These are phyloP conservation scores for Mycteria americana DNA, from an alignment of 2,797 vertebrate species.

Conservation along the genomic window DNA sequence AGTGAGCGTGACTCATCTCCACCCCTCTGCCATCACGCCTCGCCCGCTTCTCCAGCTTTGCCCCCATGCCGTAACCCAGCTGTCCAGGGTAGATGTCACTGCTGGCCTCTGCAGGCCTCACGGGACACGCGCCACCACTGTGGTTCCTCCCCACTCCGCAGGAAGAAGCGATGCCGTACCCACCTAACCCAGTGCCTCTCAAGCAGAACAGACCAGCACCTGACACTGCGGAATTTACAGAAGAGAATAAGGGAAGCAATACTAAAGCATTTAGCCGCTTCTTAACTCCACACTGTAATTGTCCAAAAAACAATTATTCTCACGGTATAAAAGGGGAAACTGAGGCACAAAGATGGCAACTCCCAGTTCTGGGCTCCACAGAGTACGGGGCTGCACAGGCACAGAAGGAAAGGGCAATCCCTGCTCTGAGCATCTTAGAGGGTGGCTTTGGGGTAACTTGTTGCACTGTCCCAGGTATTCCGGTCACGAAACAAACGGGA, in stretches of 20 bases:
- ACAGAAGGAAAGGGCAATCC: background rate
- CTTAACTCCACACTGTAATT: background rate
- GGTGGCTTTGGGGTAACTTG: background rate
- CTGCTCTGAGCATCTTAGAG: too few relatives aligned
- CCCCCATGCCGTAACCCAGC: background rate
- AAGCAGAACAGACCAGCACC: background rate
- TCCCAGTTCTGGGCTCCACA: background rate
- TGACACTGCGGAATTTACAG: too few relatives aligned
- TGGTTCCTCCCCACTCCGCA: background rate
- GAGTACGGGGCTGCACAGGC: background rate
- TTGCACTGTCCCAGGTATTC: background rate
- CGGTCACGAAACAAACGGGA: background rate
- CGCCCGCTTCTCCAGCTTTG: background rate
- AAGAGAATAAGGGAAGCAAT: background rate
- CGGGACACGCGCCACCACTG: background rate
- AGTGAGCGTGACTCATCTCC: fast-evolving
- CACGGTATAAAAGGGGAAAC: background rate
- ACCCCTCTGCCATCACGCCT: background rate
- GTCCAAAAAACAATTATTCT: background rate
- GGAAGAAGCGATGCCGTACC: background rate
- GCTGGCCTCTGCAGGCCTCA: background rate
- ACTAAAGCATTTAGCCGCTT: background rate
- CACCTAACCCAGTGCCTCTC: background rate
- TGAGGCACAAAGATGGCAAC: background rate
- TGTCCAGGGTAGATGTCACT: background rate